These are phyloP conservation scores for Mobula birostris DNA, from an alignment of 2,113 vertebrate species.

Conservation along the genomic window DNA sequence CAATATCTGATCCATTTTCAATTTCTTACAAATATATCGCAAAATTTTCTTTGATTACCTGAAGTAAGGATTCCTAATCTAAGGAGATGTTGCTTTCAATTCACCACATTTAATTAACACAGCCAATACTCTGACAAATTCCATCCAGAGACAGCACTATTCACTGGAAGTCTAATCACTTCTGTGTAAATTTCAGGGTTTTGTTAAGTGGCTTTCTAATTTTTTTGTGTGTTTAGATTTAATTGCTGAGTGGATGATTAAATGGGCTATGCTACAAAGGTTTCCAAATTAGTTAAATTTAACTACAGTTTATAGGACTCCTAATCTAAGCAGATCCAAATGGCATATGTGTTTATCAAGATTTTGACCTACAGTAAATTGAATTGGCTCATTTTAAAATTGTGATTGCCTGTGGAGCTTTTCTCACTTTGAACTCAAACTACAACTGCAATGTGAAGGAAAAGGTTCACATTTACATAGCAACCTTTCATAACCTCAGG, in stretches of 20 bases:
- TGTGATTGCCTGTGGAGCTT: not conserved
- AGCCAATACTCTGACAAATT: constrained; percentile 19
- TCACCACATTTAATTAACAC: constrained; percentile 20
- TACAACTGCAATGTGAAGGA: not conserved
- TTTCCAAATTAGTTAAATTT: constrained; percentile 22
- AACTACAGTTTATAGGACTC: not conserved
- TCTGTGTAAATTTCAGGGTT: constrained; percentile 31
- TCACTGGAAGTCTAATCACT: constrained; percentile 24
- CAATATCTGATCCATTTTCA: not conserved
- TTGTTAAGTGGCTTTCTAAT: constrained; percentile 30
- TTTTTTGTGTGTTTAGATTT: constrained; percentile 17
- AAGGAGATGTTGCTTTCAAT: not conserved
- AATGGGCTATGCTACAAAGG: constrained; percentile 2
- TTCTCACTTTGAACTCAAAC: not conserved
- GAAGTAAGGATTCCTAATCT: not conserved
- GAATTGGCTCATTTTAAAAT: not conserved
- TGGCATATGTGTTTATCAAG: constrained; percentile 7
- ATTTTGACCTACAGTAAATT: constrained; percentile 10
- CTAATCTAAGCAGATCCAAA: constrained; percentile 7
- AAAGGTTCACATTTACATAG: not conserved
- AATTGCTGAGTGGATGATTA: constrained; percentile 27
- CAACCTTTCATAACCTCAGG: not conserved
- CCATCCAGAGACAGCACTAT: constrained; percentile 18
- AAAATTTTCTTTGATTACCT: not conserved
- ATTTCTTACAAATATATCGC: not conserved